Evolutionary conservation across 2,113 vertebrate species (phyloP), one percentile per base, ranked within the genome.

Genomic region (Pelecanoides urinatrix): DNA sequence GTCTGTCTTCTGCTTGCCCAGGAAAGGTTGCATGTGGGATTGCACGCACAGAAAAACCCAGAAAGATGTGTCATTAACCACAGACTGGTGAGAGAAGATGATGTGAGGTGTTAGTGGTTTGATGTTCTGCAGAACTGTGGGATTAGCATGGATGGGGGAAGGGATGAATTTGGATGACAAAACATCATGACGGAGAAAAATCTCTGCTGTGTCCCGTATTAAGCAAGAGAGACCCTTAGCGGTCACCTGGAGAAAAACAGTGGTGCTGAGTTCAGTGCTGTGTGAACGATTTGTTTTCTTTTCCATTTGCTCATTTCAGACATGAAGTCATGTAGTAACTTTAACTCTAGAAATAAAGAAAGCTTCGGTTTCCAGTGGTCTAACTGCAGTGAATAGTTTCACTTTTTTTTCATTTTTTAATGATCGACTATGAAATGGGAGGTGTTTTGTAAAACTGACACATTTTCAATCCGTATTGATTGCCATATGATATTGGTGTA

Each of bases 211-310:
- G 74, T 82, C 59, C 87, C 83, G 2, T 29, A 16, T 42, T 89
- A 87, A 82, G 74, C 88, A 70, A 70, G 87, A 91, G 96, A 94
- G 96, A 92, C 95, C 85, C 91, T 92, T 97, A 85, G 92, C 7
- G 96, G 95, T 50, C 72, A 67, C 40, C 81, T 3, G 3, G 27
- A 44, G 79, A 61, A 94, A 67, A 67, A 63, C 84, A 82, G n/a
- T 56, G 72, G 42, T 74, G 72, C 68, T 29, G 70, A 32, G 76
- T n/a, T 40, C 34, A 49, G 38, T 1, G 16, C 72, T 55, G 73
- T 21, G 36, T 15, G 56, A 38, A 19, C n/a, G 8, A 8, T 8
- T 34, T 18, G 63, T 11, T 49, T 74, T 44, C 86, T 58, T 90
- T 79, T 62, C 83, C 77, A 15, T 63, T 74, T 58, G 68, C 53